Base-by-base conservation (phyloP, 2,888 invertebrate genomes). In the Troides helena region DNA sequence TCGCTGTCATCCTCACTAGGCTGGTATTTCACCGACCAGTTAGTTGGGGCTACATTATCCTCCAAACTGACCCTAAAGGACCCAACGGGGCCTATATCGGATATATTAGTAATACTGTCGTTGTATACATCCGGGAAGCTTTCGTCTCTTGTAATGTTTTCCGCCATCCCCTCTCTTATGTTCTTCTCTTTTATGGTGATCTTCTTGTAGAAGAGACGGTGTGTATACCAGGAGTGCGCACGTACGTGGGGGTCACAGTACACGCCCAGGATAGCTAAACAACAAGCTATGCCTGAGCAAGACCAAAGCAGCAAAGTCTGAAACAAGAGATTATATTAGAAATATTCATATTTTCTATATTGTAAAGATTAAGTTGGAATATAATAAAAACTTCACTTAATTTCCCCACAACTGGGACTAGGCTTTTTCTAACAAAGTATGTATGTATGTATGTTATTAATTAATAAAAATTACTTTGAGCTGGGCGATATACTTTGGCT, bases 251-350 rank as follows among this genome's bases (percentile, higher is more conserved):
- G 92, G 77, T 92, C 92, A 74, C 92, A 92, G 80, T 89, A 92
- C 0, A 84, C 80, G 59, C 92, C 92, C 3, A 92, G 77, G 12
- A 90, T 77, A 1, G 87, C 86, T 21, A 92, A 79, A 65, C 91
- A 90, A 74, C 87, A 87, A 0, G 91, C 90, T 61, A 92, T 91
- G 14, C 92, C 92, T 0, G 89, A 85, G 67, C 92, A 92, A 0
- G 92, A 92, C 81, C 87, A 89, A 1, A 92, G 82, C 0, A 92
- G 78, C 67, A 92, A 79, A 77, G 88, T 86, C 92, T 92, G 85
- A 1, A 85, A 85, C 17, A 17, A 46, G 39, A 21, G 1, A 46
- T 46, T 12, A 12, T 0, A 14, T 46, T 46, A 12, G 12, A 46
- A 14, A 46, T 46, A 46, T 46, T 12, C 46, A 46, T 14, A 46